Conservation (phyloP, 2,113 vertebrate species). For the Pogonocichla stellata region DNA sequence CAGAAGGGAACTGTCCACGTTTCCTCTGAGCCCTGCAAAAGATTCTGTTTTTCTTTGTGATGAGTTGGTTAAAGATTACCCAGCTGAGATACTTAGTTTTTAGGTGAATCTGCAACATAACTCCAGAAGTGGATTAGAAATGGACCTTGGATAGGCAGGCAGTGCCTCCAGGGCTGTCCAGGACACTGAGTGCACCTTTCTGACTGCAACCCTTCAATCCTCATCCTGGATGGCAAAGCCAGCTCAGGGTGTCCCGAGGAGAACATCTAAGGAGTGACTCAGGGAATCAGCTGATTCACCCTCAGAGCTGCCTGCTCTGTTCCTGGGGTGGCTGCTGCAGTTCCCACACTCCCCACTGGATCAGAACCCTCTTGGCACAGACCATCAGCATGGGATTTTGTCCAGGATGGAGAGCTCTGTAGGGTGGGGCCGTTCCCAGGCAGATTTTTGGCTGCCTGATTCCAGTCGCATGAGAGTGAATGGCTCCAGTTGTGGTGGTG, state of each 20-base stretch:
- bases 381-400: accelerated
- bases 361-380: background rate
- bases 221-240: background rate
- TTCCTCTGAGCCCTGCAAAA: background rate
- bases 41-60: background rate
- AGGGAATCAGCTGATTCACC: background rate
- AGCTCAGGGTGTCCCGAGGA: background rate
- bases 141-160: background rate
- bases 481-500: background rate
- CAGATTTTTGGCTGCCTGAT: background rate
- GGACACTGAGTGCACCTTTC: background rate
- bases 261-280: background rate
- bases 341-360: accelerated
- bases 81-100: background rate
- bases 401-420: accelerated
- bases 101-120: background rate
- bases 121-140: background rate
- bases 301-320: background rate
- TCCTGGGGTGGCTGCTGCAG: background rate
- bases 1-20: conserved; percentile 37
- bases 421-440: accelerated
- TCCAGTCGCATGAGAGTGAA: background rate
- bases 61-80: background rate
- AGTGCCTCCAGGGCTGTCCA: background rate
- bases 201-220: background rate